These are phyloP conservation scores for Thalpophila matura DNA, from an alignment of 2,888 invertebrate species.

Conservation along the genomic window DNA sequence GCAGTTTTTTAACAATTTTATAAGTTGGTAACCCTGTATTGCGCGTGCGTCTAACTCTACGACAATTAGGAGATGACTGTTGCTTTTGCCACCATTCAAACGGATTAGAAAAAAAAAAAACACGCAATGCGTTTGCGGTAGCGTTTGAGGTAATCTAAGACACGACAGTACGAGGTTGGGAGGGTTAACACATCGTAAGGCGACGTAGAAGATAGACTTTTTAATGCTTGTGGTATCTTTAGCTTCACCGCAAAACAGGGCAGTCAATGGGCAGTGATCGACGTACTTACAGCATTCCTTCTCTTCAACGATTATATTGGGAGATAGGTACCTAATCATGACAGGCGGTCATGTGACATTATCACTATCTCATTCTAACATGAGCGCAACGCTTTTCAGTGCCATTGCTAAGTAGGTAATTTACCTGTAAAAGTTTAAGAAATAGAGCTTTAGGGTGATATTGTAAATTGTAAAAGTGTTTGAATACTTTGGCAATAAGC, in stretches of 20 bases:
- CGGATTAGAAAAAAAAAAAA: conserved; percentile 25
- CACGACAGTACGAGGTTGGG: conserved; percentile 2
- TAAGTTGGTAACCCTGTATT: conserved; percentile 25
- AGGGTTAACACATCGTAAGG: conserved; percentile 29
- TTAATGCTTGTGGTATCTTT: conserved; percentile 30
- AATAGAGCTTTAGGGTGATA: too few relatives aligned
- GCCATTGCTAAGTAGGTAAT: too few relatives aligned
- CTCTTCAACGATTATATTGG: neutral
- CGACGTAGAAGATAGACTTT: neutral
- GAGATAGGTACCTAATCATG: neutral
- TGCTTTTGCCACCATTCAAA: conserved; percentile 42
- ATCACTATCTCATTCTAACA: neutral
- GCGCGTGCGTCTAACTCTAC: conserved; percentile 1
- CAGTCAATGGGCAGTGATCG: conserved; percentile 21
- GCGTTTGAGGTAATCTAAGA: conserved; percentile 30
- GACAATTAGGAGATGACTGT: conserved; percentile 46
- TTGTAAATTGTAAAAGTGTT: too few relatives aligned
- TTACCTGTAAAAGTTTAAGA: too few relatives aligned
- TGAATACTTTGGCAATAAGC: too few relatives aligned
- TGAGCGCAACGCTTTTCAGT: too few relatives aligned
- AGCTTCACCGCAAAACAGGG: conserved; percentile 28
- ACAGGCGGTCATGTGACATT: neutral
- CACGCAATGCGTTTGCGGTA: conserved; percentile 41
- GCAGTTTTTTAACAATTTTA: neutral
- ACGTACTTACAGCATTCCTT: conserved; percentile 9